Conservation (phyloP, 2,888 invertebrate genomes). For the Venusia cambrica region DNA sequence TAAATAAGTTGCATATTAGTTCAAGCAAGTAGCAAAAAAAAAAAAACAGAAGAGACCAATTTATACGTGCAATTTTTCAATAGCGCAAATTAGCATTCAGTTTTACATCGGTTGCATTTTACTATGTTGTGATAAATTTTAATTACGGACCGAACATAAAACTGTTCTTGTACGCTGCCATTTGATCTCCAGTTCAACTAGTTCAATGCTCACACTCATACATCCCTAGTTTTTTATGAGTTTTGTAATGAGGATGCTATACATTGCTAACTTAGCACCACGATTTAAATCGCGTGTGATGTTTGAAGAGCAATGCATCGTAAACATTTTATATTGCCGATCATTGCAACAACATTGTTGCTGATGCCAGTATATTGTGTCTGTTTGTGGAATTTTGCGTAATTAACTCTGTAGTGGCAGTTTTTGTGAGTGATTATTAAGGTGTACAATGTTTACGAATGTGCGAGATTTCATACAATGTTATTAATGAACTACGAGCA, state of each 20-base stretch:
- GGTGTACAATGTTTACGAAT: constrained; percentile 47
- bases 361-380: constrained; percentile 47
- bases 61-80: constrained; percentile 35
- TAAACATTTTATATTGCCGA: constrained; percentile 29
- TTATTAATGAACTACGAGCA: constrained; percentile 58
- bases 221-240: constrained; percentile 29
- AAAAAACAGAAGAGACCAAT: constrained; percentile 15
- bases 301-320: constrained; percentile 24
- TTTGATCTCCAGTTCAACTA: constrained; percentile 51
- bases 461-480: constrained; percentile 54
- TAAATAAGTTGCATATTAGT: too few species aligned
- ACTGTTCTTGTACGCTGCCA: constrained; percentile 38
- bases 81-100: constrained; percentile 43
- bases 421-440: constrained; percentile 63
- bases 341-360: constrained; percentile 46
- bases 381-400: constrained; percentile 69
- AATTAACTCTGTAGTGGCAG: constrained; percentile 69
- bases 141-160: constrained; percentile 48
- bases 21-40: constrained; percentile 21
- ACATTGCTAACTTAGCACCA: constrained; percentile 16
- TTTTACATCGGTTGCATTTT: constrained; percentile 41
- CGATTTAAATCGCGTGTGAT: neutral
- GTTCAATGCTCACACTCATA: constrained; percentile 31
- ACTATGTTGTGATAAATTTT: constrained; percentile 59
- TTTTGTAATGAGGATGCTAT: constrained; percentile 1